Evolutionary conservation across 2,113 vertebrate species (phyloP).

Genomic region (Casuarius casuarius): DNA sequence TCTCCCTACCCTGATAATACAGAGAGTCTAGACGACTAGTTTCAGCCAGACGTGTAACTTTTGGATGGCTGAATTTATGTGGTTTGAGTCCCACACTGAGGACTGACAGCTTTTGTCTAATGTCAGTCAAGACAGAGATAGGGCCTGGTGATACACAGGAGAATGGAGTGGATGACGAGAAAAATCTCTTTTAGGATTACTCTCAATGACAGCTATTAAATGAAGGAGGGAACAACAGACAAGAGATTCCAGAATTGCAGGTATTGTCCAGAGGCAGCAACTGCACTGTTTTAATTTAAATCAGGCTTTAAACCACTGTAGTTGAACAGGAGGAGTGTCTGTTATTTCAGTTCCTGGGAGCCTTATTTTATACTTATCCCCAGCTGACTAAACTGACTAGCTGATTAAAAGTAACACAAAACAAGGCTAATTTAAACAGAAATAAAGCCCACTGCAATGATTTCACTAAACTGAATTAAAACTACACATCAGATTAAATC

Average conservation of each 20-base stretch:
- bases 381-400: constrained; percentile 6
- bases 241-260: neutral
- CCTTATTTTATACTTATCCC: constrained; percentile 4
- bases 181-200: constrained; percentile 43
- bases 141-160: neutral
- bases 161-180: constrained; percentile 17
- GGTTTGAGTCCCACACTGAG: neutral
- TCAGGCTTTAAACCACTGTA: neutral
- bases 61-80: neutral
- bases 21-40: neutral
- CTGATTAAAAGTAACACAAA: constrained; percentile 18
- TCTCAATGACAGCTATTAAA: constrained; percentile 44
- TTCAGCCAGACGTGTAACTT: neutral
- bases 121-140: constrained; percentile 9
- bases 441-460: constrained; percentile 4
- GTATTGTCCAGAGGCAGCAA: constrained; percentile 13
- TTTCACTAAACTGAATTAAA: constrained; percentile 51
- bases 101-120: constrained; percentile 17
- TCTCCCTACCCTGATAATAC: neutral
- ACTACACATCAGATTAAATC: neutral
- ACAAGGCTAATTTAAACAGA: constrained; percentile 34
- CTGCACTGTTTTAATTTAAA: constrained; percentile 32
- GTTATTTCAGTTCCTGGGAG: constrained; percentile 13
- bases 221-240: neutral
- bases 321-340: neutral